Percentiles rank a stretch among this genome's conserved stretches.
Conservation (phyloP, 2,888 invertebrate species). For the Thecocarcelia acutangulata region DNA sequence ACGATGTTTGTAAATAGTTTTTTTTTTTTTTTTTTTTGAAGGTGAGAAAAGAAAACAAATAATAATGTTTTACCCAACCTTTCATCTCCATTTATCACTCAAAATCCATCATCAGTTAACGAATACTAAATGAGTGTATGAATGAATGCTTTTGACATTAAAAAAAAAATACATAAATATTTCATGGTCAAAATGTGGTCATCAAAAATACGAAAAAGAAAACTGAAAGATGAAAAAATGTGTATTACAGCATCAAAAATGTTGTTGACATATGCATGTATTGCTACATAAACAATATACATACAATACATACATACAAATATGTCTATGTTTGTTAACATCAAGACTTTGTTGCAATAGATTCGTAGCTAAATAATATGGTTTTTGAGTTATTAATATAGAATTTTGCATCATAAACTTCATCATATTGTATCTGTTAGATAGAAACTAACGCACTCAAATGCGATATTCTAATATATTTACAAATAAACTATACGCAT, state of each 20-base stretch:
- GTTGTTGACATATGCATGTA: conserved; percentile 50
- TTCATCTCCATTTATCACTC: conserved; percentile 7
- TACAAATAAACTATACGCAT: no score
- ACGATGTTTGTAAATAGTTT: neutral
- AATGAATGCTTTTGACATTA: conserved; percentile 59
- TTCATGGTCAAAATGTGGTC: conserved; percentile 69
- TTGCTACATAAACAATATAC: neutral
- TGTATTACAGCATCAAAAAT: conserved; percentile 66
- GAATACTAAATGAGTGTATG: conserved; percentile 50
- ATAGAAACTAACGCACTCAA: no score
- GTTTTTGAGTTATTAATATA: no score
- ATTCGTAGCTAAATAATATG: conserved; percentile 1
- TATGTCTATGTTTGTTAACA: no score
- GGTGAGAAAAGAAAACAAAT: conserved; percentile 15
- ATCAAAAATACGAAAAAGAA: conserved; percentile 49
- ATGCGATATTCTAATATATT: no score
- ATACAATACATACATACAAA: neutral
- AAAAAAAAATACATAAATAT: conserved; percentile 57
- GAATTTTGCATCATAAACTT: no score
- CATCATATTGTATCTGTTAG: no score
- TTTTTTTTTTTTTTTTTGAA: neutral
- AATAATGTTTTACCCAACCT: neutral
- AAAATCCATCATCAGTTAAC: conserved; percentile 43
- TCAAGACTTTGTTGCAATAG: neutral
- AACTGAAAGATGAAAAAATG: conserved; percentile 17